phyloP scores from a whole-genome alignment of 2,888 invertebrate species.

The Leucoma salicis region DNA sequence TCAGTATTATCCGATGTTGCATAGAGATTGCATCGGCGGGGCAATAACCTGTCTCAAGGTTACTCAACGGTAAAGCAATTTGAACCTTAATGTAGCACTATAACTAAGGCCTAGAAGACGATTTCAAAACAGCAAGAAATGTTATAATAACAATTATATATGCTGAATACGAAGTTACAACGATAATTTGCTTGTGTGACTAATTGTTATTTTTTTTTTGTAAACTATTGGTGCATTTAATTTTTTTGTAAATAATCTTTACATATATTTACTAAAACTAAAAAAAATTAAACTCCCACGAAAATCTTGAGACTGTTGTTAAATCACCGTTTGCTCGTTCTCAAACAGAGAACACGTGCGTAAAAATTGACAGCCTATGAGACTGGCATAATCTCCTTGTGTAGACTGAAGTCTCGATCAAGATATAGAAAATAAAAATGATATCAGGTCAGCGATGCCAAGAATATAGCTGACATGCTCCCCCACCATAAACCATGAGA shows the following conservation, averaged over 20 bases:
- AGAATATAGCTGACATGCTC: too few species aligned
- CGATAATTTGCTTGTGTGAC: conserved; percentile 32
- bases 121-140: conserved; percentile 4
- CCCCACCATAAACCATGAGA: too few species aligned
- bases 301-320: too few species aligned
- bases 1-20: conserved; percentile 35
- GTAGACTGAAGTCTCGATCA: too few species aligned
- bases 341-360: too few species aligned
- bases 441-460: too few species aligned
- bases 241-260: not conserved
- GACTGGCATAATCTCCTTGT: too few species aligned
- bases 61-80: conserved; percentile 17
- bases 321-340: too few species aligned
- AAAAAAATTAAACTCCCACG: too few species aligned
- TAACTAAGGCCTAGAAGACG: not conserved
- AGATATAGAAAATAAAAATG: too few species aligned
- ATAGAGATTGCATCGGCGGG: conserved; percentile 43
- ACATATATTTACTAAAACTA: too few species aligned
- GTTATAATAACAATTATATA: conserved; percentile 27
- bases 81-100: conserved; percentile 4
- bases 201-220: conserved; percentile 23
- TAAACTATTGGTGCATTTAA: conserved; percentile 9
- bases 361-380: too few species aligned
- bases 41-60: conserved; percentile 63
- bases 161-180: conserved; percentile 27